These are phyloP conservation scores for Pogonus chalceus DNA, from an alignment of 1,140 invertebrate species.

Conservation along the genomic window DNA sequence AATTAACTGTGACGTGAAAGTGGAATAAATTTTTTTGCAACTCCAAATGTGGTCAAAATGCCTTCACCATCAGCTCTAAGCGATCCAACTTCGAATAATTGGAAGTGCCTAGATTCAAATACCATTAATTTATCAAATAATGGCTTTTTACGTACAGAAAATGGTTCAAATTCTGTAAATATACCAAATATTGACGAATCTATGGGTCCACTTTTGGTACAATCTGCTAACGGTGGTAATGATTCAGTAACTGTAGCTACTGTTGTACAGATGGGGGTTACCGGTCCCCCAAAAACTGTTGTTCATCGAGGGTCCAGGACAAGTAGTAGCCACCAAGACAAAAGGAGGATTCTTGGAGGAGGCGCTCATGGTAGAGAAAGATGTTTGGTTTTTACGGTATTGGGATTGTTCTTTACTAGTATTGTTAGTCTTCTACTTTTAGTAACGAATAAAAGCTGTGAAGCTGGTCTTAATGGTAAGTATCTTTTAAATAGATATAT, in stretches of 20 bases:
- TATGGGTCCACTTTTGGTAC: not conserved
- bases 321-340: too few relatives aligned
- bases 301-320: not conserved
- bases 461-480: not conserved
- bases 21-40: too few relatives aligned
- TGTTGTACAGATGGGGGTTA: not conserved
- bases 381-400: not conserved
- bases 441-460: not conserved
- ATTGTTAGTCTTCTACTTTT: not conserved
- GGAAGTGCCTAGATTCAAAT: not conserved
- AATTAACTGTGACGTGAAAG: too few relatives aligned
- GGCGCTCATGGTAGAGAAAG: not conserved
- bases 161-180: too few relatives aligned
- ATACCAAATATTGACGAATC: not conserved
- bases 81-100: not conserved
- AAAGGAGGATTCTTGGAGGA: not conserved
- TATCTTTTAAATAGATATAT: not conserved
- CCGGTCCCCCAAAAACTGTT: not conserved
- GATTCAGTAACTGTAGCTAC: not conserved
- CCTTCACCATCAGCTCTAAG: not conserved
- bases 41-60: too few relatives aligned
- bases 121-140: too few relatives aligned
- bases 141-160: not conserved
- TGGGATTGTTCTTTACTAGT: not conserved
- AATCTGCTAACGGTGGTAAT: too few relatives aligned